Conservation (phyloP, 2,888 invertebrate genomes). For the Parnassius mnemosyne region DNA sequence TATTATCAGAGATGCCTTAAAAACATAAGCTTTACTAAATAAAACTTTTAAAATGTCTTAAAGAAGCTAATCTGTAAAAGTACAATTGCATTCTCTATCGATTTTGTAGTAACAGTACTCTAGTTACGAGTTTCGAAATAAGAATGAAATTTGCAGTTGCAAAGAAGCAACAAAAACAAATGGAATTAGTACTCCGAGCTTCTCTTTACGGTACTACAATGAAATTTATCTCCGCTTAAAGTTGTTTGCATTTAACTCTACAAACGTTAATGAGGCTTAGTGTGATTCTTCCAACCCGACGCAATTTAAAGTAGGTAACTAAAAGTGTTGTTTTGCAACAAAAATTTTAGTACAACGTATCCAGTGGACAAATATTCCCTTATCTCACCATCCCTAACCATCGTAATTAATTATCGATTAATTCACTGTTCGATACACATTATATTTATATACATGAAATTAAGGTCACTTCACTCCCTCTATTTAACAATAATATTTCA, state of each 20-base stretch:
- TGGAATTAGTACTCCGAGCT: slow-evolving; percentile 7
- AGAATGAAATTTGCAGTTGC: not conserved
- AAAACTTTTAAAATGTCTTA: too few relatives aligned
- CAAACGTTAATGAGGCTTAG: slow-evolving; percentile 18
- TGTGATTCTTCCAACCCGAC: slow-evolving; percentile 8
- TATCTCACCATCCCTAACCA: too few relatives aligned
- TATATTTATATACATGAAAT: too few relatives aligned
- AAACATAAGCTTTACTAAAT: too few relatives aligned
- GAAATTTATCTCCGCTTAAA: slow-evolving; percentile 21
- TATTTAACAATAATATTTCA: too few relatives aligned
- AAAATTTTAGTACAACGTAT: not conserved
- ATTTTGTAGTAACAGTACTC: slow-evolving; percentile 3
- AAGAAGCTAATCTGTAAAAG: not conserved
- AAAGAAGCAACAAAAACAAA: slow-evolving; percentile 15
- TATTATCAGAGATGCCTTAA: not conserved
- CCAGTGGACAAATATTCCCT: too few relatives aligned
- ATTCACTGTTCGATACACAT: too few relatives aligned
- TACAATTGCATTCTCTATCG: not conserved
- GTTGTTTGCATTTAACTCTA: slow-evolving; percentile 22
- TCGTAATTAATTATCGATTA: too few relatives aligned
- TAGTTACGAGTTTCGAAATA: slow-evolving; percentile 7
- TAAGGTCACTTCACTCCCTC: too few relatives aligned
- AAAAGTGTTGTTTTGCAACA: slow-evolving; percentile 6
- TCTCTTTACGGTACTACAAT: slow-evolving; percentile 7
- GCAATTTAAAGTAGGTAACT: slow-evolving; percentile 10